Base-by-base conservation (phyloP, 1,140 invertebrate species). In the Lamellibrachia luymesi region DNA sequence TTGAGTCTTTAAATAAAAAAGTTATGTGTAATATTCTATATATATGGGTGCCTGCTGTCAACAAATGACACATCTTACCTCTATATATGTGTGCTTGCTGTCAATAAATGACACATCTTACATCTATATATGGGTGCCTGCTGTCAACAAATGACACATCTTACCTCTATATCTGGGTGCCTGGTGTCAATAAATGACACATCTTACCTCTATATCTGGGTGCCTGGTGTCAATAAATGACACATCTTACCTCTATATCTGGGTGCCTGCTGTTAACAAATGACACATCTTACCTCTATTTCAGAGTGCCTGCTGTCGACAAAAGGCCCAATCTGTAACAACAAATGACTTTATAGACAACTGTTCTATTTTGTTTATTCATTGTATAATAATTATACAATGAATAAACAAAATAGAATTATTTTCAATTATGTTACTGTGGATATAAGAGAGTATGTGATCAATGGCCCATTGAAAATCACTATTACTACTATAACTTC, bases 291-390 rank as follows among this genome's bases (percentile, higher is more conserved):
- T 92, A 97, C 97, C 90, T 96, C 96, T 51, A 98, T 96, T 50
- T 97, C 96, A 1, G 97, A 95, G 95, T 96, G 95, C 93, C 96
- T 97, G 8, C 96, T 96, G 95, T 99, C 98, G 52, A 98, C 64
- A 80, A 80, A 80, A 4, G 64, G 64, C 6, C 64, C 64, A 22
- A 80, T 80, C 64, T 80, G 25, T 10, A 80, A 80, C 64, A 80
- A 80, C 13, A 80, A 22, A 80, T 38, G 38, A 38, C 38, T 38
- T 38, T 1, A 38, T 38, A 38, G 38, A 38, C 38, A 38, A 38
- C 38, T 38, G 38, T 38, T 38, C 38, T 38, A 38, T 38, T 38
- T 38, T 38, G 38, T 38, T 38, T 38, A 38, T 38, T 38, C 38
- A 38, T 38, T 38, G 38, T 38, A 0, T 38, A 38, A 0, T 38